These are phyloP conservation scores for Anagrus nilaparvatae DNA, from an alignment of 1,140 invertebrate genomes.

Conservation along the genomic window DNA sequence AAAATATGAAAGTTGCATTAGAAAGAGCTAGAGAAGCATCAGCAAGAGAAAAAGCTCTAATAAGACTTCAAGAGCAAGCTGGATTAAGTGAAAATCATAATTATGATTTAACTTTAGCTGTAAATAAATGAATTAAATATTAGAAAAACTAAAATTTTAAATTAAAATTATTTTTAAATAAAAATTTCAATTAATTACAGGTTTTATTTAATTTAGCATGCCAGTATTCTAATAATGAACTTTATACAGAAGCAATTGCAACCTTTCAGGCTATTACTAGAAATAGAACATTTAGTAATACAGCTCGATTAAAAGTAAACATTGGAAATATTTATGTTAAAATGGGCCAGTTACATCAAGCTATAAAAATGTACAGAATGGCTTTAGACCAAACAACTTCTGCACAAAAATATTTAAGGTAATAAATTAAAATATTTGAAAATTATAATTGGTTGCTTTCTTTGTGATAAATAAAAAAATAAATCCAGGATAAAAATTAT, in stretches of 20 bases:
- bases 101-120: slow-evolving; percentile 87
- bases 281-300: slow-evolving; percentile 78
- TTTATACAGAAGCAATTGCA: slow-evolving; percentile 91
- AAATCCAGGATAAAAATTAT: slow-evolving; percentile 83
- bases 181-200: slow-evolving; percentile 40
- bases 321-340: slow-evolving; percentile 98
- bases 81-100: slow-evolving; percentile 80
- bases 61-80: slow-evolving; percentile 81
- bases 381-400: slow-evolving; percentile 90
- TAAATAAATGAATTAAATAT: slow-evolving; percentile 42
- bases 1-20: slow-evolving; percentile 59
- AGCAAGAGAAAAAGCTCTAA: slow-evolving; percentile 80
- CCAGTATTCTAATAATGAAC: slow-evolving; percentile 87
- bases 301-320: slow-evolving; percentile 87
- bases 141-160: slow-evolving; percentile 7
- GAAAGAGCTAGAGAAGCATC: slow-evolving; percentile 95
- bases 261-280: slow-evolving; percentile 86
- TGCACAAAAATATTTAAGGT: slow-evolving; percentile 85
- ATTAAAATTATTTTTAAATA: background rate
- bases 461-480: slow-evolving; percentile 15
- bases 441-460: slow-evolving; percentile 5
- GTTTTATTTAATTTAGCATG: slow-evolving; percentile 88
- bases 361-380: slow-evolving; percentile 97
- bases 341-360: slow-evolving; percentile 88
- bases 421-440: slow-evolving; percentile 10